Evolutionary conservation across 2,797 vertebrate genomes (phyloP).

Genomic region (Argya squamiceps): DNA sequence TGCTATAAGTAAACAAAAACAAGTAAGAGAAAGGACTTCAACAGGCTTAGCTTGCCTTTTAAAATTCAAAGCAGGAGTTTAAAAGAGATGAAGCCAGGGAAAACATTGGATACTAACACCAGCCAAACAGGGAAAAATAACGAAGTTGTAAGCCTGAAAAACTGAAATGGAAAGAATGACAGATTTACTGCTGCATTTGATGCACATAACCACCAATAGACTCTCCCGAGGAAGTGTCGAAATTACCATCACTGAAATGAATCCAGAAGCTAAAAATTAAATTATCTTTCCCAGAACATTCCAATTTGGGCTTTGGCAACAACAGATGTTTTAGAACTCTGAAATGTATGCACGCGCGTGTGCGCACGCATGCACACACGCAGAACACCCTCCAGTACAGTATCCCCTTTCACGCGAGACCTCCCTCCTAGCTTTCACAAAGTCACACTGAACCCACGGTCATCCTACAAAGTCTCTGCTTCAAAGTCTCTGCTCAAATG

Average conservation of each 20-base stretch:
- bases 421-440: constrained; percentile 9
- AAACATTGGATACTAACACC: constrained; percentile 38
- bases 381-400: not conserved
- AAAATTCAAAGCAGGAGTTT: constrained; percentile 62
- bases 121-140: constrained; percentile 62
- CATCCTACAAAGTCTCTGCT: constrained; percentile 15
- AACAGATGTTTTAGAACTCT: constrained; percentile 37
- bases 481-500: constrained; percentile 6
- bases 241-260: constrained; percentile 68
- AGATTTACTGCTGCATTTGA: constrained; percentile 58
- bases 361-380: not conserved
- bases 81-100: constrained; percentile 55
- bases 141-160: constrained; percentile 45
- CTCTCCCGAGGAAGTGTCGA: constrained; percentile 65
- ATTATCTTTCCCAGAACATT: constrained; percentile 72
- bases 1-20: constrained; percentile 43
- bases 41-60: constrained; percentile 10
- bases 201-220: constrained; percentile 54
- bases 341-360: not conserved
- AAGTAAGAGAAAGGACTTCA: constrained; percentile 42
- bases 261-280: constrained; percentile 72
- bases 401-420: not conserved
- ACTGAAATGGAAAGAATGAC: constrained; percentile 61
- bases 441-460: not conserved
- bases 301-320: constrained; percentile 61